Evolutionary conservation across 2,113 vertebrate genomes (phyloP), one percentile per base, ranked within the genome.

Genomic region (Toxotes jaculatrix): DNA sequence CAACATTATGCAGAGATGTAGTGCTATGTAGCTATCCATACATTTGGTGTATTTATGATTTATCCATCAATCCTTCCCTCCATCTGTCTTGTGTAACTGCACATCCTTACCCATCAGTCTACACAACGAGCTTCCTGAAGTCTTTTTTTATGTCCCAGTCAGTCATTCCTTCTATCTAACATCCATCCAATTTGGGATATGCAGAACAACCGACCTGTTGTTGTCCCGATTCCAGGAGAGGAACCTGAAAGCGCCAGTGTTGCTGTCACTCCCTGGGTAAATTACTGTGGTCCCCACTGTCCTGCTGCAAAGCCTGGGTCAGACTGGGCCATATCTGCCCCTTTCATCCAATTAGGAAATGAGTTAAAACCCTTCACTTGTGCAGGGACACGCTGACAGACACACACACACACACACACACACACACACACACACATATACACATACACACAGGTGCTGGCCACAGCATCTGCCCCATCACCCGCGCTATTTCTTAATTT

Each of bases 261-360:
- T 75, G 90, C 86, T 93, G 94, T 94, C 91, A 91, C 83, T 91
- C 89, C 82, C 62, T 65, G 60, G 83, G 59, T 89, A 93, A 93
- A 93, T 94, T 92, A 87, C 90, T 84, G 77, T 68, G 73, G 74
- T 87, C 88, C 74, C 80, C 84, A 77, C 77, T 91, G 90, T 93
- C 91, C 82, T 80, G 80, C 84, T 90, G 86, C 85, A 91, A 85
- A 82, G 88, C 91, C 72, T 57, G 43, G 91, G 89, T 93, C 89
- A 91, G 77, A 79, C 84, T 60, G 53, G 65, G 78, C 82, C 74
- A 70, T 88, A 92, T 90, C 93, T 91, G 81, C 82, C 85, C 87
- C 88, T 93, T 92, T 93, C 86, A 93, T 94, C 87, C 91, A 93
- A 95, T 95, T 95, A 94, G 88, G 88, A 92, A 88, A 93, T 85